Conservation (phyloP, 1,140 invertebrate species). For the Belonocnema kinseyi region DNA sequence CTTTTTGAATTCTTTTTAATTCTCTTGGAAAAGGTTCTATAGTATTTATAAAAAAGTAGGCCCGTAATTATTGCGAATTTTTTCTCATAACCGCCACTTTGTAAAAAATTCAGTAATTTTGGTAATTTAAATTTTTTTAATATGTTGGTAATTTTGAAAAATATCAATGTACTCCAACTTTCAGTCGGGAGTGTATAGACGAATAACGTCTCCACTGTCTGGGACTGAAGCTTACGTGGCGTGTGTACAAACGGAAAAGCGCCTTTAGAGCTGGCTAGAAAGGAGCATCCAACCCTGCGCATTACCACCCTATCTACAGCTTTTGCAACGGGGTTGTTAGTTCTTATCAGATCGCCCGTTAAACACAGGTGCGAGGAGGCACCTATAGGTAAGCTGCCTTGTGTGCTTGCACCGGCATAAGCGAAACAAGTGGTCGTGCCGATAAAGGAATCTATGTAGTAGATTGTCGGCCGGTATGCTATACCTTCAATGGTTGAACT, state of each 20-base stretch:
- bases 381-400: slow-evolving; percentile 37
- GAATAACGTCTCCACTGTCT: not conserved
- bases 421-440: slow-evolving; percentile 20
- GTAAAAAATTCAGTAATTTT: too few species aligned
- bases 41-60: too few species aligned
- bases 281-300: slow-evolving; percentile 65
- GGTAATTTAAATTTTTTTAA: too few species aligned
- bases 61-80: too few species aligned
- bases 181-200: too few species aligned
- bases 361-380: slow-evolving; percentile 61
- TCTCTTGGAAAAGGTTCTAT: too few species aligned
- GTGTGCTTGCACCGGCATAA: slow-evolving; percentile 33
- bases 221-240: slow-evolving; percentile 47
- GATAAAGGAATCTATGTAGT: slow-evolving; percentile 2
- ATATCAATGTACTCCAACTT: slow-evolving; percentile 38
- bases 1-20: too few species aligned
- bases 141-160: slow-evolving; percentile 31
- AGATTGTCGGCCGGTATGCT: not conserved
- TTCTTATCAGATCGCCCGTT: slow-evolving; percentile 68
- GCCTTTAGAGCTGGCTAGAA: slow-evolving; percentile 62
- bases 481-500: not conserved
- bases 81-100: too few species aligned
- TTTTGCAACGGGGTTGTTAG: slow-evolving; percentile 58
- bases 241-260: slow-evolving; percentile 67
- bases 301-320: slow-evolving; percentile 59